Percentiles rank a stretch among this genome's conserved stretches.
phyloP scores from a whole-genome alignment of 2,113 vertebrate species.

The Pipra filicauda region DNA sequence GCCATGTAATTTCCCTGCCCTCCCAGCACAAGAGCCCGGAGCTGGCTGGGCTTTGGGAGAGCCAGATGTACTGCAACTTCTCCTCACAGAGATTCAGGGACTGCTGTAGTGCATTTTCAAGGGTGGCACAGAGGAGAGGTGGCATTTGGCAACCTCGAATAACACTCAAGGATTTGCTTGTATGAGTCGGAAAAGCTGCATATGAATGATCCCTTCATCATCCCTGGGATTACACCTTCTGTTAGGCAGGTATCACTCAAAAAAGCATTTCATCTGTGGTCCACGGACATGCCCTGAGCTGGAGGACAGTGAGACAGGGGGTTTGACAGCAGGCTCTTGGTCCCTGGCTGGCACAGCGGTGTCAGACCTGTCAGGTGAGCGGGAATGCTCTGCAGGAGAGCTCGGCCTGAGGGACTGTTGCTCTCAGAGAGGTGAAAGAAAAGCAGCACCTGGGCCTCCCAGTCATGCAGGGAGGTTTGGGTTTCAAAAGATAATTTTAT shows the following conservation, averaged over 20 bases:
- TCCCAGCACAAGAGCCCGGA: neutral
- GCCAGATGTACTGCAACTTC: neutral
- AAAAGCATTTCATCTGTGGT: neutral
- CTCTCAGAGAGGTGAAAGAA: neutral
- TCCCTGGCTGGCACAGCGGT: rapidly evolving
- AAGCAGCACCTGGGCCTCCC: slow-evolving; percentile 10
- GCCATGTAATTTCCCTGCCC: neutral
- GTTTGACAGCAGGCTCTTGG: neutral
- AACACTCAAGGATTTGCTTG: neutral
- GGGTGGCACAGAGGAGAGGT: neutral
- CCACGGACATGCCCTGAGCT: neutral
- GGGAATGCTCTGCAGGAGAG: neutral
- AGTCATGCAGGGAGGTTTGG: neutral
- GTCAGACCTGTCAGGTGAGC: neutral
- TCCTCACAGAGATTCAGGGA: neutral
- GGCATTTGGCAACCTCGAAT: neutral
- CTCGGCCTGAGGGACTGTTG: neutral
- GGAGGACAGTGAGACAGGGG: neutral
- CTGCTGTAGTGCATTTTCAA: neutral
- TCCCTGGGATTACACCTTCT: neutral
- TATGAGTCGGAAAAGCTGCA: neutral
- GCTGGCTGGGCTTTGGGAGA: neutral
- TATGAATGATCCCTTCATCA: neutral
- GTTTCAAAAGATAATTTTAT: neutral
- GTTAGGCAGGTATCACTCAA: neutral